Base-by-base conservation (phyloP, 2,113 vertebrate species). In the Microcebus jonahi region DNA sequence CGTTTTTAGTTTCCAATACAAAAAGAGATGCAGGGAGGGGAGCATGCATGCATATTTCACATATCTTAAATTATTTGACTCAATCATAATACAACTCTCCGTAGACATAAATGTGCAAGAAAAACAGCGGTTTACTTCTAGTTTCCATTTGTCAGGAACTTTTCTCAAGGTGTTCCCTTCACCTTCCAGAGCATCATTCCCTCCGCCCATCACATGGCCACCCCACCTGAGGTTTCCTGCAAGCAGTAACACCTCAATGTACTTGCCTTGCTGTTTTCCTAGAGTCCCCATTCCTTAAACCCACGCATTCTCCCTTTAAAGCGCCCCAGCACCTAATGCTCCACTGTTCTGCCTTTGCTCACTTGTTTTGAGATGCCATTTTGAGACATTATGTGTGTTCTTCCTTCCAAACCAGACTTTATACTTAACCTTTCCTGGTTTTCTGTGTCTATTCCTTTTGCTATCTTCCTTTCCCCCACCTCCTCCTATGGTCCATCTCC, bases 271-370 rank as follows among this genome's bases (percentile, higher is more conserved):
- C 36, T n/a, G 50, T 4, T 31, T n/a, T 23, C 42, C 17, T 25
- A n/a, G 2, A 23, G 20, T 2, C 21, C 2, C 25, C 18, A 6
- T 53, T 68, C 73, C 42, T 76, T 65, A 23, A 57, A 17, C 53
- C 79, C n/a, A 1, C 3, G 1, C 25, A 10, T 42, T 18, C n/a
- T 15, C 8, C 21, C 5, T 15, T 3, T 5, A 27, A 45, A 1
- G 2, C 7, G 34, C 73, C 9, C 31, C 2, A 17, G n/a, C 5
- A 70, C 39, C 20, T 39, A 36, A 17, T 6, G 8, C 14, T 36
- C 55, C 10, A 14, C 5, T 50, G 20, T 42, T 53, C 29, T 17
- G 17, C 14, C 2, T 53, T 85, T 17, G 10, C 88, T 81, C 59
- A 8, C 3, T 42, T 71, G 4, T 15, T 10, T 71, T 50, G 23